These are phyloP conservation scores for Tragelaphus strepsiceros DNA, from an alignment of 2,113 vertebrate species.

Conservation along the genomic window DNA sequence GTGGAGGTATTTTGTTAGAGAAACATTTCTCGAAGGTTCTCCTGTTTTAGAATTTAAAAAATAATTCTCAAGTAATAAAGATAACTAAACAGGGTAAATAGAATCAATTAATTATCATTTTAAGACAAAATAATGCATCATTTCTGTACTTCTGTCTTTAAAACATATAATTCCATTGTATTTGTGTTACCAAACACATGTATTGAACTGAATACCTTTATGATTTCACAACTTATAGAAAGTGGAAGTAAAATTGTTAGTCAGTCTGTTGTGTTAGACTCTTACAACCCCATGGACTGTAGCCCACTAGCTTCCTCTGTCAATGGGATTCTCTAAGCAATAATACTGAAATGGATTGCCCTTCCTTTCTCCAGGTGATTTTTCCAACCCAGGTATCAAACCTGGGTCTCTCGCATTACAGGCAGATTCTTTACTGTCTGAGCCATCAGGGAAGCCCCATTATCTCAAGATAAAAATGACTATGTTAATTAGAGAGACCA, in stretches of 20 bases:
- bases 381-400: neutral
- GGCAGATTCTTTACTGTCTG: neutral
- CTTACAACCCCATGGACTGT: neutral
- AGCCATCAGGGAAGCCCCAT: neutral
- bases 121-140: neutral
- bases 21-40: neutral
- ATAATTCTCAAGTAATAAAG: conserved; percentile 18
- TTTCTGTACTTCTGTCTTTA: neutral
- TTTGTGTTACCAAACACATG: neutral
- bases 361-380: neutral
- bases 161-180: conserved; percentile 12
- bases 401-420: neutral
- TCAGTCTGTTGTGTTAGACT: neutral
- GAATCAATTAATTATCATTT: conserved; percentile 16
- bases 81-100: neutral
- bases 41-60: neutral
- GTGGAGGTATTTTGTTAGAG: neutral
- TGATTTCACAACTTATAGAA: neutral
- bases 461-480: conserved; percentile 7
- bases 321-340: neutral
- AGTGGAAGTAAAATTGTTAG: neutral
- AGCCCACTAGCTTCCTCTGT: neutral
- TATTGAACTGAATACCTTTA: neutral
- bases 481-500: conserved; percentile 13
- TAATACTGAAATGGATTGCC: neutral